Conservation (phyloP, 2,113 vertebrate genomes). For the Panthera leo region DNA sequence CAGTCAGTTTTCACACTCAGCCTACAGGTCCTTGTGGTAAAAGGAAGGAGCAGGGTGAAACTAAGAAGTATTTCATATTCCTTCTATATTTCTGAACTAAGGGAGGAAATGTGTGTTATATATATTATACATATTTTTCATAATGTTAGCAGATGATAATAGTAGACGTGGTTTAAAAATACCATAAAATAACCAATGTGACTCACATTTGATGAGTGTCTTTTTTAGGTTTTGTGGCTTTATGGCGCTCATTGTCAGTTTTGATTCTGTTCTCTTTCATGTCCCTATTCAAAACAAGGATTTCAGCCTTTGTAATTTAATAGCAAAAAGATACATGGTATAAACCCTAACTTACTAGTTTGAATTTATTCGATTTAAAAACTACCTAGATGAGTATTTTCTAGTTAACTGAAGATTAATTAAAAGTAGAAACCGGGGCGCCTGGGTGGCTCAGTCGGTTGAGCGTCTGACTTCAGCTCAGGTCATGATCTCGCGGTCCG, state of each 20-base stretch:
- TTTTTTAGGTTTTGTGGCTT: conserved; percentile 33
- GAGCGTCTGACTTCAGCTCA: too few species aligned
- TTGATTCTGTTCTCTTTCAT: conserved; percentile 47
- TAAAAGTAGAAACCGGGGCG: background rate
- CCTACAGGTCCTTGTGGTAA: conserved; percentile 38
- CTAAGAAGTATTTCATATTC: conserved; percentile 25
- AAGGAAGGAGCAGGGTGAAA: conserved; percentile 34
- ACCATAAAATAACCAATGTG: background rate
- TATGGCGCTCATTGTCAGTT: background rate
- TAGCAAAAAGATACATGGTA: background rate
- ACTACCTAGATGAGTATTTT: conserved; percentile 20
- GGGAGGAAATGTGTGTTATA: background rate
- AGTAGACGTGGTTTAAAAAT: conserved; percentile 37
- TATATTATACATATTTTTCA: background rate
- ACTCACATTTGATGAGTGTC: conserved; percentile 37
- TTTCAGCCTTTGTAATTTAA: background rate
- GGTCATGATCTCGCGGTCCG: too few species aligned
- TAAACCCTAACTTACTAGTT: conserved; percentile 32
- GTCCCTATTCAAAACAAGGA: conserved; percentile 37
- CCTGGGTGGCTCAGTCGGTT: too few species aligned
- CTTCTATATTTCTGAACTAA: background rate
- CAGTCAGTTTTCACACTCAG: conserved; percentile 47
- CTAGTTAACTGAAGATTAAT: conserved; percentile 20
- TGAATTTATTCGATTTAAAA: conserved; percentile 45
- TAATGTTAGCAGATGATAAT: background rate